Percentiles rank a stretch among this genome's conserved stretches.
Evolutionary conservation across 2,797 vertebrate species (phyloP).

Genomic region (Falco columbarius): DNA sequence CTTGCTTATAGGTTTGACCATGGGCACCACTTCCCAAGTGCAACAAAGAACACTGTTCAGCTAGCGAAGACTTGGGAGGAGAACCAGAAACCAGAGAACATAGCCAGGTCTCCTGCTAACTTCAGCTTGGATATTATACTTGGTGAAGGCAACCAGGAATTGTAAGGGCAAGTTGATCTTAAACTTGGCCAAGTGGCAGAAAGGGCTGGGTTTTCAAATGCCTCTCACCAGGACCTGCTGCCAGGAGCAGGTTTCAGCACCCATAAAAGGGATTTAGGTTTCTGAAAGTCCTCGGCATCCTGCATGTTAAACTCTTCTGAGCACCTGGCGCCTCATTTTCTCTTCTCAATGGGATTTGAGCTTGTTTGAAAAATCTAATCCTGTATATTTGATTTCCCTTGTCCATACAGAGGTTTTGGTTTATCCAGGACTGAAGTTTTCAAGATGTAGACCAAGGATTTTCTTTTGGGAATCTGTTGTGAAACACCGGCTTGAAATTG

Average conservation of each 20-base stretch:
- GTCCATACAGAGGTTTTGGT: neutral
- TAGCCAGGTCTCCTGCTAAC: neutral
- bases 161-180: neutral
- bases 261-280: neutral
- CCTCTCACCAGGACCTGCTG: neutral
- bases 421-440: neutral
- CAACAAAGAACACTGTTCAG: neutral
- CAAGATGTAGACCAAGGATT: neutral
- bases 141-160: neutral
- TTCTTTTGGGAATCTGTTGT: neutral
- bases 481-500: neutral
- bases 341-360: neutral
- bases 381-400: neutral
- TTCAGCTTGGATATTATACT: neutral
- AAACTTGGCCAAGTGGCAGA: neutral
- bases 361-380: neutral
- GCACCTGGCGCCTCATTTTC: neutral
- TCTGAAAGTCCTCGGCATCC: neutral
- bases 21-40: neutral
- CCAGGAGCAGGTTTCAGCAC: neutral
- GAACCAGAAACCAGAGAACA: neutral
- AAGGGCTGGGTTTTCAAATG: neutral
- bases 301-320: neutral
- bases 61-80: neutral
- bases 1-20: neutral